Percentiles rank a stretch among this genome's conserved stretches.
These are phyloP conservation scores for Catocala sponsa DNA, from an alignment of 2,888 invertebrate species.

Conservation along the genomic window DNA sequence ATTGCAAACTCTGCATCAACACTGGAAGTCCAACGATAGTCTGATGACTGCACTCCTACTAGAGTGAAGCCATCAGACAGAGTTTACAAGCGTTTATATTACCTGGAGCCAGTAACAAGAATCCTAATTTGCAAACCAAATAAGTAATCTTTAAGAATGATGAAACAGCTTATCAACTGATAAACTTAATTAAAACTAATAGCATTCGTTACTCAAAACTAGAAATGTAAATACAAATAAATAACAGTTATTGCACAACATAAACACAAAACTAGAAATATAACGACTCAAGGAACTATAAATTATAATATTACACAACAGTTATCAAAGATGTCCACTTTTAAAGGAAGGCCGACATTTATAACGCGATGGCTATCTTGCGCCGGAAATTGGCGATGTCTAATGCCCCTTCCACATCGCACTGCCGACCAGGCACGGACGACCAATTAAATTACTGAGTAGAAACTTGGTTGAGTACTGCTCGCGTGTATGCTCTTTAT, in stretches of 20 bases:
- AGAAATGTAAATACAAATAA: conserved; percentile 18
- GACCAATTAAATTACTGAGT: neutral
- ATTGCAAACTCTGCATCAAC: no score
- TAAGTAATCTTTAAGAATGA: no score
- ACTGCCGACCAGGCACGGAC: neutral
- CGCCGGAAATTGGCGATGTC: conserved; percentile 60
- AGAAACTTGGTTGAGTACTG: no score
- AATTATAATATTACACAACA: conserved; percentile 57
- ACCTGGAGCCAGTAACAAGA: no score
- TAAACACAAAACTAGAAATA: conserved; percentile 26
- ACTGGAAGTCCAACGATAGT: no score
- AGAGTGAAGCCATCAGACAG: no score
- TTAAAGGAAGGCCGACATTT: conserved; percentile 58
- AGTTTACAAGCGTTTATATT: no score
- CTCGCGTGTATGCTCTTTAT: no score
- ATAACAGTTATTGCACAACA: conserved; percentile 24
- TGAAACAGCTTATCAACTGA: no score
- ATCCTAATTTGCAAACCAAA: no score
- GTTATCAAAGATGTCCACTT: conserved; percentile 53
- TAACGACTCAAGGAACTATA: conserved; percentile 37
- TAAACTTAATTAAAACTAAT: neutral
- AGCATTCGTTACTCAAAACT: neutral
- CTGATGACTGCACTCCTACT: no score
- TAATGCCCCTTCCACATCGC: conserved; percentile 6
- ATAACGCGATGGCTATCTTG: conserved; percentile 53